A percentile compares a stretch with the other conserved stretches of the same genome.
Conservation (phyloP, 2,113 vertebrate genomes). For the Protomyctophum bolini region DNA sequence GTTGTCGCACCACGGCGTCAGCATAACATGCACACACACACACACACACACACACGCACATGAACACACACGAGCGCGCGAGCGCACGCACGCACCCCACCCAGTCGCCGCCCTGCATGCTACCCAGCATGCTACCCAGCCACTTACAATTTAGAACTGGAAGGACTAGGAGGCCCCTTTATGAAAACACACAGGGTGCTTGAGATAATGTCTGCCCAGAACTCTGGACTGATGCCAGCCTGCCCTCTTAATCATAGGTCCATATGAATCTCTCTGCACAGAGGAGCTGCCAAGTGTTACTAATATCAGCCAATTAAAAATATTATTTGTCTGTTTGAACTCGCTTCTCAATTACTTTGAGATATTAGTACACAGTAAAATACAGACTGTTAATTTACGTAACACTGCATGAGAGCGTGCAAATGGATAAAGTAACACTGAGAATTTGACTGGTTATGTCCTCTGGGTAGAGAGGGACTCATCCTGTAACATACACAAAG, state of each 20-base stretch:
- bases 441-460: too few relatives aligned
- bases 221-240: slow-evolving; percentile 56
- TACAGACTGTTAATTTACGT: neutral
- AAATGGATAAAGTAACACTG: too few relatives aligned
- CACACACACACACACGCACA: slow-evolving; percentile 2
- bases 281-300: slow-evolving; percentile 35
- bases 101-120: slow-evolving; percentile 28
- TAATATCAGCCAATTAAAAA: slow-evolving; percentile 44
- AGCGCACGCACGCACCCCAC: slow-evolving; percentile 36
- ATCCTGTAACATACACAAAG: too few relatives aligned
- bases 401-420: neutral
- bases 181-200: slow-evolving; percentile 68
- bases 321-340: slow-evolving; percentile 40
- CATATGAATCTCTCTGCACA: slow-evolving; percentile 33
- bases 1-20: slow-evolving; percentile 62
- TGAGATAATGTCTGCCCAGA: slow-evolving; percentile 69
- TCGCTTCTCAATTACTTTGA: slow-evolving; percentile 16
- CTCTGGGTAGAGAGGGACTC: too few relatives aligned
- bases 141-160: slow-evolving; percentile 53
- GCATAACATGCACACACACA: slow-evolving; percentile 45
- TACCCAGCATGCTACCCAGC: slow-evolving; percentile 55
- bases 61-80: slow-evolving; percentile 21
- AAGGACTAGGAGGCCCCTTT: slow-evolving; percentile 65
- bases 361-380: neutral
- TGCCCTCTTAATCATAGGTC: slow-evolving; percentile 47